Conservation (phyloP, 1,140 invertebrate species). For the Chlorops oryzae region DNA sequence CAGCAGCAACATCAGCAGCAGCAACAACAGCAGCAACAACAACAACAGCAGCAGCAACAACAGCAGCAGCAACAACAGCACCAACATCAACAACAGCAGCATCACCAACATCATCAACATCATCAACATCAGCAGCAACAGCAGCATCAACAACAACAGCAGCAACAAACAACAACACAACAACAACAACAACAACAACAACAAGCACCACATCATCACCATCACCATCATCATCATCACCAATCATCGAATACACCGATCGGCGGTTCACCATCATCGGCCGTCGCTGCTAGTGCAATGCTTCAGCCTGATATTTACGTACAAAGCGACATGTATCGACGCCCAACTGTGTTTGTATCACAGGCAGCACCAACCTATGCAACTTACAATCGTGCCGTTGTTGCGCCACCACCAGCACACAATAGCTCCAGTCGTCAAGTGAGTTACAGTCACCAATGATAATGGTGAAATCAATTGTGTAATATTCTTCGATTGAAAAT, state of each 20-base stretch:
- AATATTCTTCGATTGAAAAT: background rate
- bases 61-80: slow-evolving; percentile 22
- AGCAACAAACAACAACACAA: slow-evolving; percentile 23
- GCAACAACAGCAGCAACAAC: slow-evolving; percentile 32
- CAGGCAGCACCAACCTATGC: slow-evolving; percentile 43
- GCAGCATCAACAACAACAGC: slow-evolving; percentile 20
- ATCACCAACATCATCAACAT: slow-evolving; percentile 13
- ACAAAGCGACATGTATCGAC: slow-evolving; percentile 55
- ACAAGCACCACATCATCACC: slow-evolving; percentile 3
- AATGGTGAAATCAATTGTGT: background rate
- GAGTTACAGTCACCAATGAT: slow-evolving; percentile 14
- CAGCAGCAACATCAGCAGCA: slow-evolving; percentile 20
- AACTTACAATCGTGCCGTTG: slow-evolving; percentile 62
- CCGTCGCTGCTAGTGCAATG: slow-evolving; percentile 45
- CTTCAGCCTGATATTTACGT: slow-evolving; percentile 52
- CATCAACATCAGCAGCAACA: slow-evolving; percentile 33
- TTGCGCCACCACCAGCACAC: slow-evolving; percentile 76
- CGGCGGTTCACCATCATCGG: slow-evolving; percentile 39
- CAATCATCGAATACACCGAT: slow-evolving; percentile 45
- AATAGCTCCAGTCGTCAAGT: slow-evolving; percentile 76
- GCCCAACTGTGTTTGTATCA: slow-evolving; percentile 57
- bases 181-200: slow-evolving; percentile 23
- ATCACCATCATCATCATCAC: slow-evolving; percentile 25
- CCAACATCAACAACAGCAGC: slow-evolving; percentile 14
- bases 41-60: slow-evolving; percentile 20